Evolutionary conservation across 2,888 invertebrate genomes (phyloP).

Genomic region (Blera fallax): DNA sequence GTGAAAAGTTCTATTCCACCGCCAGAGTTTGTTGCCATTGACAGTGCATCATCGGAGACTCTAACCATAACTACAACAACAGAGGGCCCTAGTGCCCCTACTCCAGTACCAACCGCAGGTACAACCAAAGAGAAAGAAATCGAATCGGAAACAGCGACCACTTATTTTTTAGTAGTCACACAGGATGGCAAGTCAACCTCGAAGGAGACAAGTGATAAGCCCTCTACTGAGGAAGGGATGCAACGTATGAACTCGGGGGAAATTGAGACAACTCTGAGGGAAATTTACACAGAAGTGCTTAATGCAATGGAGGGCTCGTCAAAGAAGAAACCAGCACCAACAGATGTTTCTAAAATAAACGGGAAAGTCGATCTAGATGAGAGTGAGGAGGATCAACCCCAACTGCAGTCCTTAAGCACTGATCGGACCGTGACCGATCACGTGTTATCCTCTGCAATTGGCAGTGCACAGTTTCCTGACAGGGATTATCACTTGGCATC

Average conservation of each 20-base stretch:
- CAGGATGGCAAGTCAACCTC: background rate
- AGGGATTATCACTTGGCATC: background rate
- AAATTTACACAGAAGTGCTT: constrained; percentile 50
- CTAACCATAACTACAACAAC: constrained; percentile 1
- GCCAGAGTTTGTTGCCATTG: constrained; percentile 55
- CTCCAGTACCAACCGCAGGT: background rate
- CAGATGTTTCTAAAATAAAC: background rate
- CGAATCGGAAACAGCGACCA: constrained; percentile 48
- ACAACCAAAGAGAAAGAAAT: constrained; percentile 9
- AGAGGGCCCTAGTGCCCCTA: constrained; percentile 1
- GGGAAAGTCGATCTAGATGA: background rate
- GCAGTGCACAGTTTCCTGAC: background rate
- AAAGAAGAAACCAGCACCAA: background rate
- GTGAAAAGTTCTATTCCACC: constrained; percentile 26
- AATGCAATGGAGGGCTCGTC: constrained; percentile 39
- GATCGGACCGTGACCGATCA: no score
- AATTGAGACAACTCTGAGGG: constrained; percentile 40
- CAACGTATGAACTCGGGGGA: constrained; percentile 14
- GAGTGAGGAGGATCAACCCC: no score
- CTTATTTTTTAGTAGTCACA: constrained; percentile 56
- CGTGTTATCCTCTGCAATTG: background rate
- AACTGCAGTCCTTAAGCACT: no score
- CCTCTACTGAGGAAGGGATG: background rate
- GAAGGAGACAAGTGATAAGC: background rate
- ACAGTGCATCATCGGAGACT: background rate